Conservation (phyloP, 1,140 invertebrate genomes). For the Neoseiulus cucumeris region DNA sequence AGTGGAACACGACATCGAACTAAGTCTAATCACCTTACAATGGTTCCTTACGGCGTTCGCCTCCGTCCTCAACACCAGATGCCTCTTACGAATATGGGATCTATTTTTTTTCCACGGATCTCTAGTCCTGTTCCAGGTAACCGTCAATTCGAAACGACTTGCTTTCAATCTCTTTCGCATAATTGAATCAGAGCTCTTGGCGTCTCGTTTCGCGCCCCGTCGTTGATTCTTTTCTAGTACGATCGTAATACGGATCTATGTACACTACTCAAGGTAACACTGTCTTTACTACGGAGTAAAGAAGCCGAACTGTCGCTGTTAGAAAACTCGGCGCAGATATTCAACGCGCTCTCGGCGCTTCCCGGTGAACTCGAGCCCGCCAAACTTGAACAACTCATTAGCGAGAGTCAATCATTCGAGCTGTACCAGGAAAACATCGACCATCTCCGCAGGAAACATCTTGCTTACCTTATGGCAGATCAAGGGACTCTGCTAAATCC, state of each 20-base stretch:
- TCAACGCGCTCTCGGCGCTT: slow-evolving; percentile 84
- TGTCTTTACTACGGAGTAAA: slow-evolving; percentile 21
- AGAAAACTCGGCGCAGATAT: slow-evolving; percentile 87
- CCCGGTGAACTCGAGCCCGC: slow-evolving; percentile 37
- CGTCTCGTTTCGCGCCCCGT: too few relatives aligned
- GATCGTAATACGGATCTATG: slow-evolving; percentile 11
- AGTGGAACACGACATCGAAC: slow-evolving; percentile 72
- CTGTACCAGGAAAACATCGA: slow-evolving; percentile 38
- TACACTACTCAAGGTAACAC: slow-evolving; percentile 15
- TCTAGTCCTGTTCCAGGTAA: slow-evolving; percentile 85
- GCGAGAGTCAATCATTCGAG: slow-evolving; percentile 19
- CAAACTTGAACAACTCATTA: slow-evolving; percentile 24
- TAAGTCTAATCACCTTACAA: slow-evolving; percentile 83
- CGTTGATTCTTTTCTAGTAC: too few relatives aligned
- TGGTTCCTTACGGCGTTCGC: slow-evolving; percentile 98
- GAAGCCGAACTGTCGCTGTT: slow-evolving; percentile 55
- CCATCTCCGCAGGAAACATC: slow-evolving; percentile 65
- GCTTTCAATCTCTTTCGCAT: too few relatives aligned
- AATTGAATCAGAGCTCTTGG: too few relatives aligned
- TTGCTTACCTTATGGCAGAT: slow-evolving; percentile 89
- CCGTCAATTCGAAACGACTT: too few relatives aligned
- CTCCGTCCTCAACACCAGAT: slow-evolving; percentile 91
- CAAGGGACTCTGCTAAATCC: slow-evolving; percentile 80
- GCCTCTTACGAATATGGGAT: slow-evolving; percentile 88
- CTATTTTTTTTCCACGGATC: slow-evolving; percentile 81